These are phyloP conservation scores for Hermaeophaga mercurialis DNA, from an alignment of 2,888 invertebrate genomes.

Conservation along the genomic window DNA sequence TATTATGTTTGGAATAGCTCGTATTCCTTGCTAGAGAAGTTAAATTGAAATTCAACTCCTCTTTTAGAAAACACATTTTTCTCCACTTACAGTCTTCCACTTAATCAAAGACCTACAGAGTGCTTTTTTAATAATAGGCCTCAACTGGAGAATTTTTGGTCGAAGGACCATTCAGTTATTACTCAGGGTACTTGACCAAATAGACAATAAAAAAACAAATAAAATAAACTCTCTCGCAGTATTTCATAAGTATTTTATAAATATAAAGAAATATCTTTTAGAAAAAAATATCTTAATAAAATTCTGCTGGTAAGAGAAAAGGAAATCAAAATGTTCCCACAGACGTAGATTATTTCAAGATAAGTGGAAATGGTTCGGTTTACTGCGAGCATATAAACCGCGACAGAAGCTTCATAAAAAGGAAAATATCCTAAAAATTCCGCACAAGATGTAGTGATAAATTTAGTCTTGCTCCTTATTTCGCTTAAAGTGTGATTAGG, in stretches of 20 bases:
- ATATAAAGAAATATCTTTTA: neutral
- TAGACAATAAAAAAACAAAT: too few relatives aligned
- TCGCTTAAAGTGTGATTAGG: neutral
- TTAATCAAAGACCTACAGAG: too few relatives aligned
- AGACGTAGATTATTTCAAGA: slow-evolving; percentile 4
- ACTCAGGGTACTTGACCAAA: too few relatives aligned
- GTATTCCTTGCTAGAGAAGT: too few relatives aligned
- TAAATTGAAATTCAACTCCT: too few relatives aligned
- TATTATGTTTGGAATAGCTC: neutral
- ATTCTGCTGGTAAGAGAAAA: neutral
- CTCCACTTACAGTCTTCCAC: too few relatives aligned
- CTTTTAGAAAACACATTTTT: too few relatives aligned
- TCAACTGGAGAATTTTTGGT: too few relatives aligned
- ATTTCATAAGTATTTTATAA: too few relatives aligned
- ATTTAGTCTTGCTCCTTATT: neutral
- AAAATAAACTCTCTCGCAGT: too few relatives aligned
- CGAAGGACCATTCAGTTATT: too few relatives aligned
- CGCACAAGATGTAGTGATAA: neutral
- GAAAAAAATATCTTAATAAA: neutral
- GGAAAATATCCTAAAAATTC: slow-evolving; percentile 1
- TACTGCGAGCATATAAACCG: neutral
- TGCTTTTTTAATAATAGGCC: too few relatives aligned
- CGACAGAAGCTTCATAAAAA: neutral
- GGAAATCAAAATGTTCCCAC: neutral
- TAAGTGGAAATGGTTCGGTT: slow-evolving; percentile 1